A percentile compares a stretch with the other conserved stretches of the same genome.
Evolutionary conservation across 2,888 invertebrate genomes (phyloP).

Genomic region (Chalcis sispes): DNA sequence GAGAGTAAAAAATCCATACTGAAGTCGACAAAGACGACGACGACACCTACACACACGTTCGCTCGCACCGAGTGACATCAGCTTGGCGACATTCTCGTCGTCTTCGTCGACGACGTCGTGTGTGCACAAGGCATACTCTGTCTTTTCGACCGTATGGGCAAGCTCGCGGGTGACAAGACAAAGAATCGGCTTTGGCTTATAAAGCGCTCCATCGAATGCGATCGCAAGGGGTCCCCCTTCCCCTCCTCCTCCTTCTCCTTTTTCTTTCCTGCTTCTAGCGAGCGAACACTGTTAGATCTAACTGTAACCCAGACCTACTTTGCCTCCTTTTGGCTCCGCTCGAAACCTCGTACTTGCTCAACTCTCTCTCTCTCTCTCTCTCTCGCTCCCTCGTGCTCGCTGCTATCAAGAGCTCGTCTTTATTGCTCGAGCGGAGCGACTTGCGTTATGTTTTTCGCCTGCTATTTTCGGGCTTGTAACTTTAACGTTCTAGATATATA

Average conservation of each 20-base stretch:
- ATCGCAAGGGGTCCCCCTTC: constrained; percentile 3
- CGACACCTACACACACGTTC: neutral
- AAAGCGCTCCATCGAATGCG: constrained; percentile 33
- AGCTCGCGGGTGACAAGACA: no score
- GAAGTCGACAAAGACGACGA: neutral
- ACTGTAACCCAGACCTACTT: constrained; percentile 75
- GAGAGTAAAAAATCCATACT: neutral
- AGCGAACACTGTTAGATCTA: constrained; percentile 69
- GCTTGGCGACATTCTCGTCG: no score
- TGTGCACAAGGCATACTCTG: constrained; percentile 17
- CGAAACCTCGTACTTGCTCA: constrained; percentile 14
- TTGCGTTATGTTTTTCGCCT: constrained; percentile 5
- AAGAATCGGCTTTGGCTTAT: neutral
- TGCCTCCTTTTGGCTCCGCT: constrained; percentile 42
- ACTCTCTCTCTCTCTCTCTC: constrained; percentile 9
- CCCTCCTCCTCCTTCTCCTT: no score
- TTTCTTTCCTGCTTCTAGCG: constrained; percentile 54
- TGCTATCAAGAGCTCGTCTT: neutral
- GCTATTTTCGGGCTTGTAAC: constrained; percentile 8
- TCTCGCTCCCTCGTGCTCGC: neutral
- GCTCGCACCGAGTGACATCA: constrained; percentile 19
- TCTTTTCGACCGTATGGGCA: no score
- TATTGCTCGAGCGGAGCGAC: neutral
- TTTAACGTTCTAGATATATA: no score
- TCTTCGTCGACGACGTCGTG: neutral